phyloP scores from a whole-genome alignment of 2,888 invertebrate species.

The Lissonota sp. region DNA sequence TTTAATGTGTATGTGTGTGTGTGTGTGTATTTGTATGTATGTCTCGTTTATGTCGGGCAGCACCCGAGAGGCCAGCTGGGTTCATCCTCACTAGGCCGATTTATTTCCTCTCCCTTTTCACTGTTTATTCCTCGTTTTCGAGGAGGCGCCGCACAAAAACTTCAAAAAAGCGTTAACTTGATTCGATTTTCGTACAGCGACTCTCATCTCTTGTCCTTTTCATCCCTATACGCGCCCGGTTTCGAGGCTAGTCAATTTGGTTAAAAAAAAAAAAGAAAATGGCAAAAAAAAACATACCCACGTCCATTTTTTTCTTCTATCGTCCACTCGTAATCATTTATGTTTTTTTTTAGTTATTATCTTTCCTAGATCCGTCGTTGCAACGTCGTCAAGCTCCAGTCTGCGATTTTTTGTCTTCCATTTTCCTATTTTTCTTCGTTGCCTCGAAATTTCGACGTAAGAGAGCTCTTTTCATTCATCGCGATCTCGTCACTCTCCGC shows the following conservation, averaged over 20 bases:
- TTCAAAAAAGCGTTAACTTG: too few relatives aligned
- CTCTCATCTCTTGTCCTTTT: conserved; percentile 35
- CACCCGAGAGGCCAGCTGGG: conserved; percentile 83
- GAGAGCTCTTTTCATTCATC: too few relatives aligned
- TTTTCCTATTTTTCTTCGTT: neutral
- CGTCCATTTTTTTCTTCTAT: conserved; percentile 39
- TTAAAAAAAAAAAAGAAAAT: conserved; percentile 65
- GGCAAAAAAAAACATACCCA: conserved; percentile 58
- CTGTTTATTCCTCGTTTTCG: too few relatives aligned
- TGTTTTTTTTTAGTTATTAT: conserved; percentile 26
- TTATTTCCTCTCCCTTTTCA: neutral
- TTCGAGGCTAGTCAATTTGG: conserved; percentile 72
- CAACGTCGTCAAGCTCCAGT: conserved; percentile 59
- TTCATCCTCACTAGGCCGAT: conserved; percentile 83
- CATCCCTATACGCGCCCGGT: conserved; percentile 68
- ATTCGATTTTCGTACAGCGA: neutral
- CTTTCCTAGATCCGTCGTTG: conserved; percentile 49
- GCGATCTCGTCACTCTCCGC: conserved; percentile 33
- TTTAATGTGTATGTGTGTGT: conserved; percentile 64
- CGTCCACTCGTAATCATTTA: neutral
- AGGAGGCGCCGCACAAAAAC: too few relatives aligned
- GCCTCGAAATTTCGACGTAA: too few relatives aligned
- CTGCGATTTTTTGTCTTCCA: conserved; percentile 5
- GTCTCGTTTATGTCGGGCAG: conserved; percentile 75
- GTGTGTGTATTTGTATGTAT: conserved; percentile 41